These are phyloP conservation scores for Alligator sinensis DNA, from an alignment of 2,113 vertebrate species.

Conservation along the genomic window DNA sequence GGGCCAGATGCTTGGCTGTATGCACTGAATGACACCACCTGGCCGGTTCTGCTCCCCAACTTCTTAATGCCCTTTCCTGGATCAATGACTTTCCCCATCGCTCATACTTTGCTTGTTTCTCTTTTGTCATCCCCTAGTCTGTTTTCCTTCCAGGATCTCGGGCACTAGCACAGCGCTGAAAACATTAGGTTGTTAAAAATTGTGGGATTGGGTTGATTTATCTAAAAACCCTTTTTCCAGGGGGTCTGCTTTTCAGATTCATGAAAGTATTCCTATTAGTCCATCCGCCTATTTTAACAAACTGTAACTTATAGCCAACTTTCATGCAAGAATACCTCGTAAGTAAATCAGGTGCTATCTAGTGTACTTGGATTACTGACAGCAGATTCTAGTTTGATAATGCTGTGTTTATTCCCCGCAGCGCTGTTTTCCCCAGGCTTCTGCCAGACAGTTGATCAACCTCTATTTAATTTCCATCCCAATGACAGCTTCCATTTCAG, in stretches of 20 bases:
- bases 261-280: not conserved
- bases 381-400: conserved; percentile 5
- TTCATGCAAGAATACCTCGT: not conserved
- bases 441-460: not conserved
- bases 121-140: not conserved
- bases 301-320: not conserved
- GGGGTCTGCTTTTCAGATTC: not conserved
- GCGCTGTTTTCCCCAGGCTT: not conserved
- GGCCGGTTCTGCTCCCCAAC: not conserved
- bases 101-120: not conserved
- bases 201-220: not conserved
- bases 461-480: not conserved
- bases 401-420: not conserved
- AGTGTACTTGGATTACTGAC: not conserved
- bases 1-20: not conserved
- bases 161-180: not conserved
- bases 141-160: not conserved
- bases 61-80: not conserved
- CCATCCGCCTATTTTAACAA: not conserved
- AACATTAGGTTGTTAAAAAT: not conserved
- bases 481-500: not conserved
- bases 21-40: not conserved
- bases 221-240: conserved; percentile 13
- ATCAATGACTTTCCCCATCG: not conserved
- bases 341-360: not conserved